Conservation (phyloP, 2,113 vertebrate genomes). For the Apistogramma diplotaenia region DNA sequence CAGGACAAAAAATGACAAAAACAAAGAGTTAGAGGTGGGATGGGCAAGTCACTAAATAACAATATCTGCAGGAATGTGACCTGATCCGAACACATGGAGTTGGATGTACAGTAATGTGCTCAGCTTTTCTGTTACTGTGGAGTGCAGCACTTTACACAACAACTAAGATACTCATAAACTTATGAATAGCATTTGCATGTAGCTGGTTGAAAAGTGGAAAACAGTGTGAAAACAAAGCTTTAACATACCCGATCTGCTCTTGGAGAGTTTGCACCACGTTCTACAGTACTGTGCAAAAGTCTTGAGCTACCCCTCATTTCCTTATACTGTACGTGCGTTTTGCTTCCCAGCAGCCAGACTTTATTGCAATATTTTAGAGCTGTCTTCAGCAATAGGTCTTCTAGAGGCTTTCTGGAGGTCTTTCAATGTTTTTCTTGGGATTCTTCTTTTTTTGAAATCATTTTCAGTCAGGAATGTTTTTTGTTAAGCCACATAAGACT, state of each 20-base stretch:
- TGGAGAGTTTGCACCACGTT: background rate
- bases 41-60: background rate
- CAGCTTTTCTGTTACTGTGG: background rate
- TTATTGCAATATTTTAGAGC: background rate
- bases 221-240: background rate
- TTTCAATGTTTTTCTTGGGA: background rate
- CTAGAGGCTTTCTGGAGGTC: no score
- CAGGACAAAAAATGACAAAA: background rate
- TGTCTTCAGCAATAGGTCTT: background rate
- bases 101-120: background rate
- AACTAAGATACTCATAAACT: background rate
- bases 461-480: background rate
- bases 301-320: background rate
- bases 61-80: background rate
- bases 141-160: background rate
- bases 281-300: background rate
- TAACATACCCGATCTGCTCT: background rate
- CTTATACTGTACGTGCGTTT: background rate
- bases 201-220: background rate
- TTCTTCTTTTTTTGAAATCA: background rate
- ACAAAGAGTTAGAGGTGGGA: background rate
- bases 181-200: background rate
- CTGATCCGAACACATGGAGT: background rate
- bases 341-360: background rate
- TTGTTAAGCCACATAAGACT: background rate